Percentiles rank a stretch among this genome's conserved stretches.
Evolutionary conservation across 2,797 vertebrate genomes (phyloP).

Genomic region (Agapornis canus): DNA sequence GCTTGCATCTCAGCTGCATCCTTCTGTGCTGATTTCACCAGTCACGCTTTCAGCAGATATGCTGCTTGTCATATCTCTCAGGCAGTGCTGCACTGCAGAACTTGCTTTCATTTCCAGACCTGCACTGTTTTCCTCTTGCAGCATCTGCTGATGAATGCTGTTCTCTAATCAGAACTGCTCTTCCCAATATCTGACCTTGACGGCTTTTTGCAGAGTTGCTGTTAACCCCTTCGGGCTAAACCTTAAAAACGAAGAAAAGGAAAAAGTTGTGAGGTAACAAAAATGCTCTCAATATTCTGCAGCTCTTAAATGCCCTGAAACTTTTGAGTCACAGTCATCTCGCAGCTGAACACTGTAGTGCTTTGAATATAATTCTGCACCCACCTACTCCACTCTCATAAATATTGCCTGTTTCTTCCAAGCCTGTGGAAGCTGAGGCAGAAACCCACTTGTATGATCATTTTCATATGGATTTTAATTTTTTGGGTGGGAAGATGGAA

Average conservation of each 20-base stretch:
- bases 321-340: conserved; percentile 47
- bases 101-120: conserved; percentile 31
- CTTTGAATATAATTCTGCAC: conserved; percentile 51
- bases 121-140: conserved; percentile 15
- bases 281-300: background rate
- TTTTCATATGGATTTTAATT: conserved; percentile 31
- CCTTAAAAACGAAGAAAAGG: background rate
- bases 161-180: background rate
- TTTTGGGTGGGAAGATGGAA: conserved; percentile 3
- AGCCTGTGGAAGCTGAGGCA: conserved; percentile 16
- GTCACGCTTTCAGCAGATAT: background rate
- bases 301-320: conserved; percentile 42
- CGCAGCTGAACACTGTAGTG: conserved; percentile 20
- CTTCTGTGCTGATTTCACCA: background rate
- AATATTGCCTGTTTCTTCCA: conserved; percentile 32
- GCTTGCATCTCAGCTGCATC: background rate
- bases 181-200: conserved; percentile 26
- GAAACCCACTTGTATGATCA: background rate
- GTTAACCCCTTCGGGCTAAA: background rate
- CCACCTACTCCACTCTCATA: conserved; percentile 37
- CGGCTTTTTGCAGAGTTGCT: background rate
- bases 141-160: conserved; percentile 47
- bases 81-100: conserved; percentile 64
- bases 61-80: background rate
- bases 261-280: background rate